These are phyloP conservation scores for Lagodon rhomboides DNA, from an alignment of 2,797 vertebrate species.

Conservation along the genomic window DNA sequence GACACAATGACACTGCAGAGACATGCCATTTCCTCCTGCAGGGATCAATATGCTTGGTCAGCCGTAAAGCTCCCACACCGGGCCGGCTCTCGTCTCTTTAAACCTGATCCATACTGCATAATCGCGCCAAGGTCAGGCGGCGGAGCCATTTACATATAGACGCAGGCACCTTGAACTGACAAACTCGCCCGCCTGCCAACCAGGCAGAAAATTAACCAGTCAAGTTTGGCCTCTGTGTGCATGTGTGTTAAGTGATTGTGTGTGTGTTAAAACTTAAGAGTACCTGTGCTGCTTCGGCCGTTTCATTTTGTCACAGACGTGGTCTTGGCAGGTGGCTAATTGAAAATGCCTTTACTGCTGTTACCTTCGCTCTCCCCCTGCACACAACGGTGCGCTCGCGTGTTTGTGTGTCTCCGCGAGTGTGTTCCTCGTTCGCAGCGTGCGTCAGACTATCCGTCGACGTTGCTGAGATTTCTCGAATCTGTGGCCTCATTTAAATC, in stretches of 20 bases:
- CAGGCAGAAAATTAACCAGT: slow-evolving; percentile 75
- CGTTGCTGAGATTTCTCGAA: slow-evolving; percentile 24
- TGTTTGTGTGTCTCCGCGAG: slow-evolving; percentile 2
- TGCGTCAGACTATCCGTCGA: slow-evolving; percentile 46
- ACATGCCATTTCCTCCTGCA: slow-evolving; percentile 66
- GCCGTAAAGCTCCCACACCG: slow-evolving; percentile 61
- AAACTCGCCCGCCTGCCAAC: slow-evolving; percentile 64
- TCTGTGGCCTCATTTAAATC: slow-evolving; percentile 59
- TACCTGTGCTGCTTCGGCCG: slow-evolving; percentile 66
- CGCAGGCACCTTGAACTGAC: slow-evolving; percentile 72
- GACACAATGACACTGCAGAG: slow-evolving; percentile 66
- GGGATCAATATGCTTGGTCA: slow-evolving; percentile 75
- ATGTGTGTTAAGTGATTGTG: slow-evolving; percentile 29
- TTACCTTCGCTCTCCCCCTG: slow-evolving; percentile 52
- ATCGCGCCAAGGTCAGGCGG: slow-evolving; percentile 75
- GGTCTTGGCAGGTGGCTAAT: slow-evolving; percentile 80
- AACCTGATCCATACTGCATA: slow-evolving; percentile 76
- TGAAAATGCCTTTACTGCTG: slow-evolving; percentile 75
- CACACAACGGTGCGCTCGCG: slow-evolving; percentile 30
- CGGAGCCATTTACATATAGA: slow-evolving; percentile 69
- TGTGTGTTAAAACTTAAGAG: slow-evolving; percentile 23
- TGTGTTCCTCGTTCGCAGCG: slow-evolving; percentile 54
- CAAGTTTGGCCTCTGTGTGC: slow-evolving; percentile 51
- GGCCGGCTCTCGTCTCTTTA: slow-evolving; percentile 56
- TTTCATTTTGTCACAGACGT: slow-evolving; percentile 77